A percentile compares a stretch with the other conserved stretches of the same genome.
Evolutionary conservation across 2,113 vertebrate genomes (phyloP).

Genomic region (Sphaerodactylus townsendi): DNA sequence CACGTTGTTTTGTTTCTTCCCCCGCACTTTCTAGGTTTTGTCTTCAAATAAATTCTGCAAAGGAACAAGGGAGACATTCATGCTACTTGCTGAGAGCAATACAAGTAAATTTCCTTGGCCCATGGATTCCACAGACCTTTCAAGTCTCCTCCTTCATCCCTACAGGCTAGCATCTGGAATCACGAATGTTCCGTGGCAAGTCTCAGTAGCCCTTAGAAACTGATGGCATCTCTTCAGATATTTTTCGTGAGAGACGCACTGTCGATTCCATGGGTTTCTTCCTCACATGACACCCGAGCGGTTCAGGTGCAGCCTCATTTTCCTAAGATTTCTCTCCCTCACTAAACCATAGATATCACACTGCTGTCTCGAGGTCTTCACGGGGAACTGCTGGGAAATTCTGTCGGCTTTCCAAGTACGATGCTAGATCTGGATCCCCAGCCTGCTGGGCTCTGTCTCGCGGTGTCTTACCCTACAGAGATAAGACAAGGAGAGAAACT

Average conservation of each 20-base stretch:
- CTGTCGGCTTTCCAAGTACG: constrained; percentile 83
- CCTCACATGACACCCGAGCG: constrained; percentile 42
- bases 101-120: constrained; percentile 66
- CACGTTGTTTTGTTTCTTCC: constrained; percentile 25
- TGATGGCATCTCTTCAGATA: constrained; percentile 70
- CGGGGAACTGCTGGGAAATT: constrained; percentile 76
- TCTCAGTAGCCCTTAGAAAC: constrained; percentile 77
- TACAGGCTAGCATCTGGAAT: constrained; percentile 65
- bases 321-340: constrained; percentile 38
- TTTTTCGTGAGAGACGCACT: constrained; percentile 61
- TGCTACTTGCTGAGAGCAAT: constrained; percentile 83
- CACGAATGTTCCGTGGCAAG: constrained; percentile 52
- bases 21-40: constrained; percentile 38
- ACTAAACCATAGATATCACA: constrained; percentile 74
- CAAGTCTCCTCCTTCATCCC: constrained; percentile 63
- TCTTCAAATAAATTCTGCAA: constrained; percentile 72
- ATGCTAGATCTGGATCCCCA: constrained; percentile 87
- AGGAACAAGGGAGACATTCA: constrained; percentile 77
- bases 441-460: constrained; percentile 87
- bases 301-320: constrained; percentile 47
- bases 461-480: constrained; percentile 87
- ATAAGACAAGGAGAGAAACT: constrained; percentile 3
- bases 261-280: constrained; percentile 71
- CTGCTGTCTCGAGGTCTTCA: constrained; percentile 96
- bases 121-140: constrained; percentile 71